These are phyloP conservation scores for Pagrus major DNA, from an alignment of 2,113 vertebrate genomes.

Conservation along the genomic window DNA sequence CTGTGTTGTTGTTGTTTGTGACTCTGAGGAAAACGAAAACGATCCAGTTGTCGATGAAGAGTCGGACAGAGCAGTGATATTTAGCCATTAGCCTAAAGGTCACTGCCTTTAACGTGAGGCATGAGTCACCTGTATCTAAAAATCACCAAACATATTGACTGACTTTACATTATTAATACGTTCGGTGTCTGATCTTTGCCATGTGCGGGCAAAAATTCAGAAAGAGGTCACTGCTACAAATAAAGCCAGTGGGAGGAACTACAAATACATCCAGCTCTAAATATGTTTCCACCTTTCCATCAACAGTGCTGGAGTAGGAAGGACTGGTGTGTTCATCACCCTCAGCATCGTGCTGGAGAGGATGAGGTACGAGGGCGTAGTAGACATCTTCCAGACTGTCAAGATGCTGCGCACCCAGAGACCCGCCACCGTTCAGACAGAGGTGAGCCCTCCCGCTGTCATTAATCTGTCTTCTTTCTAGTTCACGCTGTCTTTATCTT, in stretches of 20 bases:
- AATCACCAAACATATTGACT: background rate
- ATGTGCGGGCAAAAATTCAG: background rate
- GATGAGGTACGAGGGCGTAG: conserved; percentile 99
- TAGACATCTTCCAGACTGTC: conserved; percentile 99
- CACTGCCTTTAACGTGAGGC: background rate
- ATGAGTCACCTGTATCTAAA: background rate
- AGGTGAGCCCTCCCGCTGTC: conserved; percentile 83
- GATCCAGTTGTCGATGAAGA: too few relatives aligned
- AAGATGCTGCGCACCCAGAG: conserved; percentile 99
- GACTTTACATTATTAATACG: background rate
- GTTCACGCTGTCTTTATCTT: background rate
- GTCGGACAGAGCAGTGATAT: background rate
- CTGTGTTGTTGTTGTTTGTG: too few relatives aligned
- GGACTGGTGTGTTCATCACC: conserved; percentile 98
- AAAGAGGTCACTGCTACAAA: background rate
- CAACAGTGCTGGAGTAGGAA: conserved; percentile 93
- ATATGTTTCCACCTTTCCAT: conserved; percentile 7
- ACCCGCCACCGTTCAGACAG: conserved; percentile 98
- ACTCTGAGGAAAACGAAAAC: too few relatives aligned
- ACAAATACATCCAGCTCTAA: conserved; percentile 13
- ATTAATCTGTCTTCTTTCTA: background rate
- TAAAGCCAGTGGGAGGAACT: background rate
- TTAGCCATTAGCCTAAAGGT: background rate
- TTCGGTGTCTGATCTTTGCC: background rate
- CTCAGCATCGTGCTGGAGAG: conserved; percentile 98